phyloP scores from a whole-genome alignment of 2,888 invertebrate species.

The Bellardia pandia region DNA sequence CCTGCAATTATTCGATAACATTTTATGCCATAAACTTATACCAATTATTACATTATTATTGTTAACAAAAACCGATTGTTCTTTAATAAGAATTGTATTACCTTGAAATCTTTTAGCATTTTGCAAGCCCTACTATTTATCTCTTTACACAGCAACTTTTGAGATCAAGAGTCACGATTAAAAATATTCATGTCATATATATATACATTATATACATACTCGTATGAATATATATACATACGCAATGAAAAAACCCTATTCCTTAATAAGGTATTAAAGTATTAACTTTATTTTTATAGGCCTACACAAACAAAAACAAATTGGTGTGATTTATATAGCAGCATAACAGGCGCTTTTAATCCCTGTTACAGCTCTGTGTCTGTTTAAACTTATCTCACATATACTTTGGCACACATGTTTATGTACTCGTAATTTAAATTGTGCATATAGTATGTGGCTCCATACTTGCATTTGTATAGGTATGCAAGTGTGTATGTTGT shows the following conservation, averaged over 20 bases:
- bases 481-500: neutral
- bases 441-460: neutral
- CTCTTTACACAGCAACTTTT: neutral
- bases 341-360: slow-evolving; percentile 14
- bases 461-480: neutral
- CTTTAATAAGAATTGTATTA: neutral
- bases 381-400: neutral
- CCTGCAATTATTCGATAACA: no score
- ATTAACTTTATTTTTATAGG: slow-evolving; percentile 23
- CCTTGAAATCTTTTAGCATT: neutral
- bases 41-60: no score
- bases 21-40: no score
- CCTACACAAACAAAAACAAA: neutral
- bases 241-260: neutral
- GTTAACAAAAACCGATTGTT: no score
- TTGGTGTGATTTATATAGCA: neutral
- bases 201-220: no score
- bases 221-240: no score
- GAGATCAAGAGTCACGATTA: slow-evolving; percentile 11
- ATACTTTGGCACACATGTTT: neutral
- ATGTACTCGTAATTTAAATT: neutral
- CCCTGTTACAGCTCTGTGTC: neutral
- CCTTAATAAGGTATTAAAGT: slow-evolving; percentile 22
- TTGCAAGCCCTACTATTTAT: neutral
- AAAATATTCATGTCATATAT: neutral